Evolutionary conservation across 2,888 invertebrate genomes (phyloP), one percentile per base, ranked within the genome.

Genomic region (Tribolium freemani): DNA sequence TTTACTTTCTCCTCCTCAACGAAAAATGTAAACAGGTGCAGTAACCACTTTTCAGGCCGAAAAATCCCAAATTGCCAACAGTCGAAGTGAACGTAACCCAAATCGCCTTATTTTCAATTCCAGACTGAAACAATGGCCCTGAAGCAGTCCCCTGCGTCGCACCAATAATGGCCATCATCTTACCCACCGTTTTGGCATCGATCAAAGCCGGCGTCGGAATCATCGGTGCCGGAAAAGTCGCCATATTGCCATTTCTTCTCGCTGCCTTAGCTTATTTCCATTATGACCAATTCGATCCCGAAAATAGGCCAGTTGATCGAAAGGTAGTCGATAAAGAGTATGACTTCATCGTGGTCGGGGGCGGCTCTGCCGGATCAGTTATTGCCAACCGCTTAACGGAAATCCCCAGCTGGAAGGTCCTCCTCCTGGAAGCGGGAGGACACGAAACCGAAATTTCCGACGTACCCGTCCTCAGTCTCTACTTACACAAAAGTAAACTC

Each of bases 361-460:
- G 91, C 0, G 96, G 96, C 0, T 94, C 95, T 0, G 96, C 96
- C 0, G 96, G 96, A 0, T 90, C 94, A 0, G 95, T 96, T 0
- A 76, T 97, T 5, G 95, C 94, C 0, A 96, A 94, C 76, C 88
- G 97, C 48, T 86, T 96, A 0, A 90, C 94, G 0, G 96, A 95
- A 84, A 88, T 93, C 13, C 89, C 92, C 2, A 89, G 91, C 5
- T 96, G 95, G 94, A 94, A 90, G 80, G 92, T 96, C 0, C 86
- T 96, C 54, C 85, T 96, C 8, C 81, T 96, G 51, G 96, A 96
- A 85, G 96, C 96, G 0, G 96, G 96, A 6, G 95, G 95, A 0
- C 94, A 94, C 77, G 96, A 96, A 84, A 95, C 94, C 0, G 95
- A 95, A 82, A 93, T 95, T 56, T 93, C 94, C 0, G 96, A 96